Base-by-base conservation (phyloP, 2,113 vertebrate genomes). In the Vulpes vulpes region DNA sequence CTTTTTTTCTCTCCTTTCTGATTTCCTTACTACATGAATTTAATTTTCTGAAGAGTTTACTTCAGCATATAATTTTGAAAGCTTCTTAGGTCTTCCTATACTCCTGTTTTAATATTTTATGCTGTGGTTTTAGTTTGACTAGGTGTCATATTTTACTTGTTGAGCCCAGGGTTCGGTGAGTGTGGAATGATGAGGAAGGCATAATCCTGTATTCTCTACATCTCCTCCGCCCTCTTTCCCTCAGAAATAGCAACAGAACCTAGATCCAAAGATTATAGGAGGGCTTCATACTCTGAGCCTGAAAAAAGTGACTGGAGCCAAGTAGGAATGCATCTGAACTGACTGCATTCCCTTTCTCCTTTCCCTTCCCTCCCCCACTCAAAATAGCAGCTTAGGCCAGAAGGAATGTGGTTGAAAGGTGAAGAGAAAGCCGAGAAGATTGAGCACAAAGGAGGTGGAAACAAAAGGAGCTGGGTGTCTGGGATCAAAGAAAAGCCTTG, bases 371-470 rank as follows among this genome's bases (percentile, higher is more conserved):
- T 93, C 94, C 94, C 97, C 92, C 95, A 91, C 93, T 91, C 43
- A 60, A 60, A 94, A 78, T 49, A 35, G 59, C 87, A 87, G 87
- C 73, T 96, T 94, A 95, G 90, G 76, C 80, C 74, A 10, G 65
- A 89, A 97, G 95, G 97, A 97, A 98, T 98, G 97, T 85, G 43
- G 91, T 96, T 95, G 81, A 94, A 97, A 97, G 97, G 92, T 93
- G 60, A 73, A 89, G 89, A 83, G 98, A 96, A 98, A 97, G 64
- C 83, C 15, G 3, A 95, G 87, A 95, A 95, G 79, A 92, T 2
- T 79, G 88, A 97, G 96, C 92, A 97, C 94, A 98, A 97, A 97
- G 82, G 76, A 95, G 38, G 60, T 71, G 89, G 92, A 97, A 90
- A 95, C 92, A 97, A 96, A 97, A 97, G 73, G 86, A 92, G 49